Conservation (phyloP, 2,888 invertebrate species). For the Archaeoteleia sp. region DNA sequence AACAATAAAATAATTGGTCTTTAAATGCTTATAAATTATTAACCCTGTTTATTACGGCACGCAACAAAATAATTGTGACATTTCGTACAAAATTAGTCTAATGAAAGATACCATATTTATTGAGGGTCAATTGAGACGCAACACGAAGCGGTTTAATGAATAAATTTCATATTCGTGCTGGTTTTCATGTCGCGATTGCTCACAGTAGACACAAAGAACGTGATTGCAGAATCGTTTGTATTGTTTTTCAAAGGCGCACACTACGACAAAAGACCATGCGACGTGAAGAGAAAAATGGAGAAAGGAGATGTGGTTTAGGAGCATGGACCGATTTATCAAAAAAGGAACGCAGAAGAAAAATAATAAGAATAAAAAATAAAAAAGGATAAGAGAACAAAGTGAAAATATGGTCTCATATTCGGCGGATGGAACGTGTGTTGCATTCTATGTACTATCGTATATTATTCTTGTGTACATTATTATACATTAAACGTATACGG, state of each 20-base stretch:
- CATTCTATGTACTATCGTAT: slow-evolving; percentile 36
- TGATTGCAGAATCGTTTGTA: slow-evolving; percentile 62
- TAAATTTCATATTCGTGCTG: slow-evolving; percentile 32
- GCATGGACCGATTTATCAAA: slow-evolving; percentile 41
- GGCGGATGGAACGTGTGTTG: slow-evolving; percentile 38
- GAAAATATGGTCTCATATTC: slow-evolving; percentile 47
- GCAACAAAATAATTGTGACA: no score
- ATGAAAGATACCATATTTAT: not conserved
- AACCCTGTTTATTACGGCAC: no score
- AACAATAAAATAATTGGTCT: no score
- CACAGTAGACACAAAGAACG: slow-evolving; percentile 56
- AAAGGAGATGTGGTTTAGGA: slow-evolving; percentile 26
- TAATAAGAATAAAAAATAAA: slow-evolving; percentile 42
- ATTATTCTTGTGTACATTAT: slow-evolving; percentile 36
- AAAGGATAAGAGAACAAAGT: slow-evolving; percentile 36
- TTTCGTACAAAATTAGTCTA: no score
- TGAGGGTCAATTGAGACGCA: not conserved
- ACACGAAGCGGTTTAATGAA: slow-evolving; percentile 38
- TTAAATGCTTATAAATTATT: no score
- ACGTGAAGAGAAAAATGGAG: slow-evolving; percentile 22
- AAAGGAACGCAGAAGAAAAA: slow-evolving; percentile 14
- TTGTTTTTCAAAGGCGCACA: slow-evolving; percentile 55
- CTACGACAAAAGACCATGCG: slow-evolving; percentile 28
- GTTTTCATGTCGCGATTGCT: slow-evolving; percentile 8
- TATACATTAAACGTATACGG: slow-evolving; percentile 28